Evolutionary conservation across 2,113 vertebrate species (phyloP).

Genomic region (Cavia aperea): DNA sequence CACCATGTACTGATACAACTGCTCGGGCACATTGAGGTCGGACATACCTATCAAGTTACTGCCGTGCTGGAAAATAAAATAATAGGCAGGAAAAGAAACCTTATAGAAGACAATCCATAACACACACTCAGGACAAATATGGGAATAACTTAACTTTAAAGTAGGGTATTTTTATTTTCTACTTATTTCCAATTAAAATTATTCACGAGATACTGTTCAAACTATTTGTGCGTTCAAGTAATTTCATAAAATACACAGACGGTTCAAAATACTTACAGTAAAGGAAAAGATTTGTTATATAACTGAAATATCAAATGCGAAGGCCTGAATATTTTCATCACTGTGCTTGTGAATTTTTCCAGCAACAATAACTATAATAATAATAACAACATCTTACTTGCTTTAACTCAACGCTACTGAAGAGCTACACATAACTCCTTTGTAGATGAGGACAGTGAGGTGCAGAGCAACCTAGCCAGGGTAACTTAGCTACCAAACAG

Average conservation of each 20-base stretch:
- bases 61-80: constrained; percentile 82
- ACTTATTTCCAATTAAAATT: constrained; percentile 18
- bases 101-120: not conserved
- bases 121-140: not conserved
- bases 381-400: not conserved
- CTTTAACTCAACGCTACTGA: not conserved
- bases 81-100: constrained; percentile 4
- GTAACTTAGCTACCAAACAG: not conserved
- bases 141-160: constrained; percentile 13
- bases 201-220: constrained; percentile 7
- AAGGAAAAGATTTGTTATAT: not conserved
- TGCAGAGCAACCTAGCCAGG: not conserved
- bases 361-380: not conserved
- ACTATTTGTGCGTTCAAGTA: not conserved
- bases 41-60: constrained; percentile 98
- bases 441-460: not conserved
- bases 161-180: not conserved
- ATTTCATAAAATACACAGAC: constrained; percentile 28
- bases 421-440: not conserved
- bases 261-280: not conserved
- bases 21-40: constrained; percentile 95
- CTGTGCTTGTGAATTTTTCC: not conserved
- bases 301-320: not conserved
- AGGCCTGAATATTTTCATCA: not conserved
- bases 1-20: constrained; percentile 99